Evolutionary conservation across 2,113 vertebrate species (phyloP), one percentile per base, ranked within the genome.

Genomic region (Chaetops frenatus): DNA sequence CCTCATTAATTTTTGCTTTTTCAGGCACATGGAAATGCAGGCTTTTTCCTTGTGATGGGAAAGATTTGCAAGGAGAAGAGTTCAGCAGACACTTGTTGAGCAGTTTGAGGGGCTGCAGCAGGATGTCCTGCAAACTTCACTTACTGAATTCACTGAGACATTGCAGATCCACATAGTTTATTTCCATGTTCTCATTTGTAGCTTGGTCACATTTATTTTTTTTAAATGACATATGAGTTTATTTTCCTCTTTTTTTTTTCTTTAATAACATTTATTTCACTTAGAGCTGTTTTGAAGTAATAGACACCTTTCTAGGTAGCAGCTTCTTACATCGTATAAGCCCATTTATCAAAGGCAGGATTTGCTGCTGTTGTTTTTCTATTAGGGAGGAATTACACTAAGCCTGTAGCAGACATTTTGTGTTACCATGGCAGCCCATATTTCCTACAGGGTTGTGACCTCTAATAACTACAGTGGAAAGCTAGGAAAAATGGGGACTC

Each of bases 311-410:
- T 90, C 98, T 98, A 99, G 98, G 98, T 99, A 99, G 98, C 94
- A 56, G 97, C 98, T 98, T 97, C 93, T 97, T 98, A 98, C 97
- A 98, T 98, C 95, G 94, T 98, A 98, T 99, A 98, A 99, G 97
- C 98, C 97, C 98, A 97, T 98, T 99, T 98, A 98, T 99, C 99
- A 99, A 99, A 98, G 98, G 98, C 96, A 96, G 98, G 98, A 99
- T 99, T 99, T 99, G 98, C 97, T 98, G 98, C 98, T 99, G 98
- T 99, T 99, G 99, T 99, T 99, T 99, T 99, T 99, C 98, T 99
- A 98, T 99, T 99, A 99, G 98, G 97, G 97, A 98, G 98, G 98
- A 99, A 99, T 99, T 99, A 99, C 98, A 98, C 98, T 99, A 99
- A 99, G 98, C 98, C 98, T 98, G 98, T 97, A 98, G 98, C 98